Conservation (phyloP, 2,888 invertebrate species). For the Metacarcinus magister region DNA sequence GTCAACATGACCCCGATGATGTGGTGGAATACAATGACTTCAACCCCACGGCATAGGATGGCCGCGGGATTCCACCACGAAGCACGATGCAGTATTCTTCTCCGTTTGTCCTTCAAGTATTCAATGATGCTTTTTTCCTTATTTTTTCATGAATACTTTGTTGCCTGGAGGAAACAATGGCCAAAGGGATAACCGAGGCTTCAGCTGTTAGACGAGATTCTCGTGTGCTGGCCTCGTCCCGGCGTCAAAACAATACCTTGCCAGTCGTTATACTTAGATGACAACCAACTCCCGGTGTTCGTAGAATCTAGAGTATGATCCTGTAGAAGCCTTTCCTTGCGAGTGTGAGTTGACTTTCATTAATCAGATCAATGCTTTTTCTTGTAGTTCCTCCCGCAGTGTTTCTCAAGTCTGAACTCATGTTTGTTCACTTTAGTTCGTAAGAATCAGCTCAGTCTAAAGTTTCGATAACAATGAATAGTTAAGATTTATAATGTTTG, state of each 20-base stretch:
- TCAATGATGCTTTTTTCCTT: neutral
- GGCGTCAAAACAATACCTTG: neutral
- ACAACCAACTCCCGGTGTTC: neutral
- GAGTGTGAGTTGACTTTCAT: neutral
- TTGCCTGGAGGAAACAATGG: neutral
- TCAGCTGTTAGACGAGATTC: neutral
- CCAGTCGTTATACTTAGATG: neutral
- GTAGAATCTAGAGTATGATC: neutral
- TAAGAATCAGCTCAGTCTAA: neutral
- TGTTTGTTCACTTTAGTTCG: neutral
- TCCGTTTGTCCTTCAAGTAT: neutral
- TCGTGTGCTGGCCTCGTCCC: neutral
- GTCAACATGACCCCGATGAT: constrained; percentile 44
- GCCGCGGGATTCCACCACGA: neutral
- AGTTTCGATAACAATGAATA: neutral
- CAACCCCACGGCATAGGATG: neutral
- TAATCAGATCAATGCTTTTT: neutral
- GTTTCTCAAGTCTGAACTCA: neutral
- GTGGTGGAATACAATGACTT: neutral
- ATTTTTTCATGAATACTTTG: neutral
- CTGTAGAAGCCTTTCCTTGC: neutral
- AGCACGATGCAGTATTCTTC: neutral
- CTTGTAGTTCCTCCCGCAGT: neutral
- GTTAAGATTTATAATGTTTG: neutral
- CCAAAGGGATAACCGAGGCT: neutral